phyloP scores from a whole-genome alignment of 2,888 invertebrate species.

The Watsonalla binaria region DNA sequence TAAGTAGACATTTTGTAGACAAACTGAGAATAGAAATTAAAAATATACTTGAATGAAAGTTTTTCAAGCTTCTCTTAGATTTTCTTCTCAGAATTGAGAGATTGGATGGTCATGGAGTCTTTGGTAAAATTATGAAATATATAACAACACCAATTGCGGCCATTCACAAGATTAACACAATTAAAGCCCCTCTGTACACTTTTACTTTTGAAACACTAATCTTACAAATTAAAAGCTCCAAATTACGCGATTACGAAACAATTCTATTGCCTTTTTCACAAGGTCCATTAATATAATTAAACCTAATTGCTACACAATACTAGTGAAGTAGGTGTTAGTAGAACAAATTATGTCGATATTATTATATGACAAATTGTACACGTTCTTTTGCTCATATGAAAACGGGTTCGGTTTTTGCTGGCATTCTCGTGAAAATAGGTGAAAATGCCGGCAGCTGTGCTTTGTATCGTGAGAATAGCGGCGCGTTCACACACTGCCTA shows the following conservation, averaged over 20 bases:
- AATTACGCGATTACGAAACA: not conserved
- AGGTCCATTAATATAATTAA: not conserved
- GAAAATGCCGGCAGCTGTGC: constrained; percentile 52
- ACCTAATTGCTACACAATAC: constrained; percentile 19
- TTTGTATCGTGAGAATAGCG: constrained; percentile 60
- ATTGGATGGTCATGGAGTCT: too few relatives aligned
- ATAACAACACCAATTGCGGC: too few relatives aligned
- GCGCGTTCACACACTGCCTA: constrained; percentile 35
- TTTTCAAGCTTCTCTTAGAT: too few relatives aligned
- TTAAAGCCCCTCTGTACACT: not conserved
- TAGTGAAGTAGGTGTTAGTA: constrained; percentile 30
- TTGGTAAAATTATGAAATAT: too few relatives aligned
- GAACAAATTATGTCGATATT: constrained; percentile 47
- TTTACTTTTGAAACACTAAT: not conserved
- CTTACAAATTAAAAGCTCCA: not conserved
- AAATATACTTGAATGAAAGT: too few relatives aligned
- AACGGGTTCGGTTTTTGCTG: constrained; percentile 56
- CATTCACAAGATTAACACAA: not conserved
- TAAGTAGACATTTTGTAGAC: too few relatives aligned
- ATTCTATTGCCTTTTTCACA: not conserved
- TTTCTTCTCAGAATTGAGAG: too few relatives aligned
- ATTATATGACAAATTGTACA: constrained; percentile 39
- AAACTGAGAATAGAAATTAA: too few relatives aligned
- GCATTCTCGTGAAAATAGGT: constrained; percentile 61
- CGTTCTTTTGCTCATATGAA: constrained; percentile 43